Base-by-base conservation (phyloP, 2,113 vertebrate species). In the Ceyx melanurus region DNA sequence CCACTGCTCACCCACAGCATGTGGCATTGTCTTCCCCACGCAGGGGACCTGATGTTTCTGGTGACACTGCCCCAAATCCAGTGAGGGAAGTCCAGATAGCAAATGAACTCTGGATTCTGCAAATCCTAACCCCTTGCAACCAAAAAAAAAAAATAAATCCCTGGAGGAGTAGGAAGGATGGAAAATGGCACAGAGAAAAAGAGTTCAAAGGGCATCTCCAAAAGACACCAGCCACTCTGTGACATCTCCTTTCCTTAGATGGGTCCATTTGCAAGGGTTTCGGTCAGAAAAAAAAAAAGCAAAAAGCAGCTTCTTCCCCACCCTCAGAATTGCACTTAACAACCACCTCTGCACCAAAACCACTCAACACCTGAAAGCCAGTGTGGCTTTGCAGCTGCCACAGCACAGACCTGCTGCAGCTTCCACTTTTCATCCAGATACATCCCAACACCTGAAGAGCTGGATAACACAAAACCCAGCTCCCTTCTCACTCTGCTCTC, bases 301-400 rank as follows among this genome's bases (percentile, higher is more conserved):
- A n/a, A 75, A 33, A 65, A 71, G 60, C 25, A 21, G 81, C 62
- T 78, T 43, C 86, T 37, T 50, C 65, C 19, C 42, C 18, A 28
- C 5, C 40, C 78, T 61, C 5, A 11, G 79, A 87, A 79, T 53
- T 16, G 18, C 28, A n/a, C 42, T n/a, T 45, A 31, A 25, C 29
- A 3, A 45, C 26, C 35, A 33, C 25, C n/a, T 54, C 76, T 5
- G 9, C 57, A 40, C 29, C 0, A 0, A 0, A 37, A 23, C 2
- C 6, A 68, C 73, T 23, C 64, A 74, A 3, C 56, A 54, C 11
- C 7, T 1, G 0, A 45, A 75, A 54, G 17, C 28, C 46, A 42
- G n/a, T 3, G 4, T 7, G 5, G 57, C 45, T 21, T 11, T 11
- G 1, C 5, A 1, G 43, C 3, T 1, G 35, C 53, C 68, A 40